phyloP scores from a whole-genome alignment of 92 coral and sea anemone genomes.

The Epizoanthus fatuus region DNA sequence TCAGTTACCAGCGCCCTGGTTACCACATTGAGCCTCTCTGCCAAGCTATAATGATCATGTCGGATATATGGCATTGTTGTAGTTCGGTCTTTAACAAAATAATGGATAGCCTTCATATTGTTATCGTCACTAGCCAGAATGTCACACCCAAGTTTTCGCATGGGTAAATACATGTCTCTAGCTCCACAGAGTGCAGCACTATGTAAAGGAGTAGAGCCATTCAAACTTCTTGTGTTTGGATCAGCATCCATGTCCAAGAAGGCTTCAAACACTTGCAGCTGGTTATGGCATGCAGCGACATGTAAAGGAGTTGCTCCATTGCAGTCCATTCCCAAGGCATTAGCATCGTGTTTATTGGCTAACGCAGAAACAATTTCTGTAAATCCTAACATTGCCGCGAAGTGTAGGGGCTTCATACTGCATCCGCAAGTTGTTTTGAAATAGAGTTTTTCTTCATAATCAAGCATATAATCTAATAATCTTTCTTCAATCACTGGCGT shows the following conservation, averaged over 20 bases:
- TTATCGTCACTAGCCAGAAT: no score
- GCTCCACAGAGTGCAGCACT: not conserved
- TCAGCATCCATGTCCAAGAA: conserved; percentile 17
- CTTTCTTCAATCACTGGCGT: not conserved
- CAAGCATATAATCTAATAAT: not conserved
- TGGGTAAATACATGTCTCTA: not conserved
- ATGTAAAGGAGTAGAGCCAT: no score
- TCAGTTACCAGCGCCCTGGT: no score
- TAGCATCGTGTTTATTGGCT: not conserved
- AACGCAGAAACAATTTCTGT: not conserved
- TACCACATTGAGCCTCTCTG: no score
- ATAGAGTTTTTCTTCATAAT: no score
- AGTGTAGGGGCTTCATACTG: not conserved
- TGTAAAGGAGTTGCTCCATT: conserved; percentile 52
- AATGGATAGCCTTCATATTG: no score
- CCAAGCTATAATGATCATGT: no score
- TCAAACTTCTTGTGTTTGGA: not conserved
- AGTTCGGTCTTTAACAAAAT: no score
- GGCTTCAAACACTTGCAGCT: not conserved
- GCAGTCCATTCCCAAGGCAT: not conserved
- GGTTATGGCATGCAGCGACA: conserved; percentile 44
- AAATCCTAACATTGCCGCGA: not conserved
- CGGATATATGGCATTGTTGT: no score
- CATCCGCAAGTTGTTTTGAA: not conserved
- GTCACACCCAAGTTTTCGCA: not conserved